phyloP scores from a whole-genome alignment of 2,888 invertebrate species.

The Xestia ashworthii region DNA sequence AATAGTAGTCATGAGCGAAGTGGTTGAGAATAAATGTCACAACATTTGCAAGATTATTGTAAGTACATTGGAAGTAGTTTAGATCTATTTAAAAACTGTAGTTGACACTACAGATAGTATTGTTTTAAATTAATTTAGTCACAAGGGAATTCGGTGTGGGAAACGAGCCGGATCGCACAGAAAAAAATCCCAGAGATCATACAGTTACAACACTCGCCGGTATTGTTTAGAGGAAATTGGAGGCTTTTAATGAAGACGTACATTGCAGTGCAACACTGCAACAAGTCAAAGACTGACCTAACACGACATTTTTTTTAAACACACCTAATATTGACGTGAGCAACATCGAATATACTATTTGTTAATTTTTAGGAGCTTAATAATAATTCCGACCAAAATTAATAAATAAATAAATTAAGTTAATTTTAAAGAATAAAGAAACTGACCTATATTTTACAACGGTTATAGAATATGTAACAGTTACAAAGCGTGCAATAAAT shows the following conservation, averaged over 20 bases:
- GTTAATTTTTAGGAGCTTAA: not conserved
- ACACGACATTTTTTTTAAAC: constrained; percentile 36
- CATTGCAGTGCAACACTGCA: constrained; percentile 46
- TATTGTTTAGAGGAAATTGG: constrained; percentile 80
- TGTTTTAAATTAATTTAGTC: constrained; percentile 82
- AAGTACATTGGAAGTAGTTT: constrained; percentile 53
- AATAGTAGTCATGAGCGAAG: constrained; percentile 26
- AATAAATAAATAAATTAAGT: too few species aligned
- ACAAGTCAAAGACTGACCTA: constrained; percentile 44
- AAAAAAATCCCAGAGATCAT: constrained; percentile 84
- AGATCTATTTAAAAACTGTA: constrained; percentile 60
- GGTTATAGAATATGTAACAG: constrained; percentile 26
- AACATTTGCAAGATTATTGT: constrained; percentile 53
- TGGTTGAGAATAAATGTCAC: constrained; percentile 54
- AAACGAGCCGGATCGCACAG: constrained; percentile 77
- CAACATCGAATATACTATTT: not conserved
- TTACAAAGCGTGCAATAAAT: constrained; percentile 34
- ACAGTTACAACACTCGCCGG: constrained; percentile 78
- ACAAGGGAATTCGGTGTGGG: constrained; percentile 85
- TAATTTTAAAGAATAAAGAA: not conserved
- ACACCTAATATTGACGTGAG: not conserved
- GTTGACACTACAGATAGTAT: constrained; percentile 78
- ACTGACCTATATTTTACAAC: constrained; percentile 38
- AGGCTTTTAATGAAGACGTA: constrained; percentile 70
- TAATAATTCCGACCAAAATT: not conserved